A percentile compares a stretch with the other conserved stretches of the same genome.
Evolutionary conservation across 2,797 vertebrate species (phyloP).

Genomic region (Sebastes umbrosus): DNA sequence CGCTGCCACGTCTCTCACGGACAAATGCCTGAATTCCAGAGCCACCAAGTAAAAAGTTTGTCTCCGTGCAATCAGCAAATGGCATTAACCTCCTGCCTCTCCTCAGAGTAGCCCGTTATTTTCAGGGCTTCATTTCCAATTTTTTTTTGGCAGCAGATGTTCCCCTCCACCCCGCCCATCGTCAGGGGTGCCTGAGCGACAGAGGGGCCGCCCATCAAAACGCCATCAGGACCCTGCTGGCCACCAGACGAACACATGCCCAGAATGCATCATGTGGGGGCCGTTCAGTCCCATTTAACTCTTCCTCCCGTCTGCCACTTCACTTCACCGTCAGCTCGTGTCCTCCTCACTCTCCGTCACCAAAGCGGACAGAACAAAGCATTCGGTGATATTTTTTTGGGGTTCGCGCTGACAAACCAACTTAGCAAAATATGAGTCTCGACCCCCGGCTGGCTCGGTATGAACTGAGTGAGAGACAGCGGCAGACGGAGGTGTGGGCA

Average conservation of each 20-base stretch:
- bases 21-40: constrained; percentile 13
- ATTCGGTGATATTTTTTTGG: neutral
- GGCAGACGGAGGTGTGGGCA: constrained; percentile 65
- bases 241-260: constrained; percentile 64
- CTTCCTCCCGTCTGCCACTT: constrained; percentile 38
- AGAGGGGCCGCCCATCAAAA: constrained; percentile 74
- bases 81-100: constrained; percentile 41
- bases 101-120: constrained; percentile 24
- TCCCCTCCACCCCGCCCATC: constrained; percentile 45
- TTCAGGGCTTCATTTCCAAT: constrained; percentile 29
- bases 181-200: constrained; percentile 35
- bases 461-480: constrained; percentile 48
- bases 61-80: constrained; percentile 25
- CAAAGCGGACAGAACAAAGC: constrained; percentile 4
- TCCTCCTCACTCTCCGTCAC: constrained; percentile 27
- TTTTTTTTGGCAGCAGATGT: constrained; percentile 71
- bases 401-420: constrained; percentile 40
- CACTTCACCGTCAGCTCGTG: constrained; percentile 22
- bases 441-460: constrained; percentile 31
- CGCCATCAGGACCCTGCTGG: constrained; percentile 68
- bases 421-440: constrained; percentile 25
- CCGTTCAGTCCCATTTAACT: constrained; percentile 37
- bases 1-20: neutral
- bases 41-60: constrained; percentile 5
- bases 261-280: constrained; percentile 56